A percentile compares a stretch with the other conserved stretches of the same genome.
phyloP scores from a whole-genome alignment of 2,888 invertebrate genomes.

The Dioctria rufipes region DNA sequence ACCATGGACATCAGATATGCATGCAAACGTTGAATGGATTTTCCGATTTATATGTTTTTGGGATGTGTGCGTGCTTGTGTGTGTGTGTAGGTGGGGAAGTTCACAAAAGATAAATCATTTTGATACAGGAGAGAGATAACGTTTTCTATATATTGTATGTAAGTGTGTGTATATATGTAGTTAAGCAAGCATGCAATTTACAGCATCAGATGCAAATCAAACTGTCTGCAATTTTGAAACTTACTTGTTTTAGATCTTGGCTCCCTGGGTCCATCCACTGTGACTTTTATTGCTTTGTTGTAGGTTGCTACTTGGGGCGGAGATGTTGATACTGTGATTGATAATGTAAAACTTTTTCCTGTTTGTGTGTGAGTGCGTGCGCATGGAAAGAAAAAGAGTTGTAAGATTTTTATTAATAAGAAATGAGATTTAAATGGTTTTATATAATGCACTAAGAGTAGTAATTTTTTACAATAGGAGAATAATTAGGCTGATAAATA shows the following conservation, averaged over 20 bases:
- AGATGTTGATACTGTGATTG: slow-evolving; percentile 93
- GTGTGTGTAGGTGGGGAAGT: not conserved
- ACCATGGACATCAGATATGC: slow-evolving; percentile 36
- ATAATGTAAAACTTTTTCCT: slow-evolving; percentile 98
- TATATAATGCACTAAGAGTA: too few relatives aligned
- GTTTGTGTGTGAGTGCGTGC: slow-evolving; percentile 62
- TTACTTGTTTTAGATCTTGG: slow-evolving; percentile 95
- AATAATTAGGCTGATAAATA: too few relatives aligned
- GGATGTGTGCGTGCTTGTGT: not conserved
- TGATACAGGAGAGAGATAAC: not conserved
- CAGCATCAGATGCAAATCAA: slow-evolving; percentile 30
- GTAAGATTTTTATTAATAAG: slow-evolving; percentile 64
- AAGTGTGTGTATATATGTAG: not conserved
- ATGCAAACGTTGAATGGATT: slow-evolving; percentile 28
- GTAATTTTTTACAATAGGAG: too few relatives aligned
- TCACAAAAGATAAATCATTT: slow-evolving; percentile 25
- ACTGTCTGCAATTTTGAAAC: slow-evolving; percentile 64
- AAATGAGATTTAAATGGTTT: not conserved
- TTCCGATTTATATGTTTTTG: slow-evolving; percentile 24
- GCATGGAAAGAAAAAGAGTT: too few relatives aligned
- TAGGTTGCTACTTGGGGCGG: slow-evolving; percentile 98
- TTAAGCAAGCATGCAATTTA: slow-evolving; percentile 46
- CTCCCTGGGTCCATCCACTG: slow-evolving; percentile 97
- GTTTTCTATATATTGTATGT: not conserved
- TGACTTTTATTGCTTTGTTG: slow-evolving; percentile 97